Evolutionary conservation across 1,140 invertebrate genomes (phyloP), one percentile per base, ranked within the genome.

Genomic region (Megalopta genalis): DNA sequence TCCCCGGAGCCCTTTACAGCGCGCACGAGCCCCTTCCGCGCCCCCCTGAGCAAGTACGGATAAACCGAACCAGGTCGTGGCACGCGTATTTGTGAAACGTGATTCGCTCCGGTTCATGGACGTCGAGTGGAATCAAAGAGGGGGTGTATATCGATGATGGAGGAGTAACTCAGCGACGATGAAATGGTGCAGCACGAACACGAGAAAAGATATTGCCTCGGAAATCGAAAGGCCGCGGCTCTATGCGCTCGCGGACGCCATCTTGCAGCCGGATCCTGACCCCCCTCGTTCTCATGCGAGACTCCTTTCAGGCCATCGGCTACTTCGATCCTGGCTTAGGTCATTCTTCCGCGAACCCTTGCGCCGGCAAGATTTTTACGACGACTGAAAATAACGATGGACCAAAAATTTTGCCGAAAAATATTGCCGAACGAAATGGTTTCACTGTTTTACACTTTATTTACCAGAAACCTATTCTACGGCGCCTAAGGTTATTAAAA

Each of bases 141-240:
- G 18, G 75, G 59, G 67, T 52, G n/a, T 32, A 52, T 72, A 57
- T 57, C 69, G 76, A 57, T 72, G 49, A 16, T 27, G 16, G 27
- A 59, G 21, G 54, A 49, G 63, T 64, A 67, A 74, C 67, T 65
- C 70, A 64, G 21, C 25, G 32, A 57, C 37, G 18, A 78, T 37
- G 70, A 73, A 78, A 73, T 65, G 49, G 49, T 46, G 62, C 49
- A 63, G 49, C 27, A 23, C 46, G 59, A 64, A 65, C 23, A 27
- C 39, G n/a, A 42, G 57, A 27, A 16, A 78, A 79, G 81, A 70
- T 79, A 70, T 79, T 80, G 80, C 79, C 77, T 64, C 25, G 10
- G 39, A 52, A 80, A 82, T 80, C 52, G 70, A 74, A 59, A 65
- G 62, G 57, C 69, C 59, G 70, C 23, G 10, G 54, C n/a, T 32